Percentiles rank a stretch among this genome's conserved stretches.
phyloP scores from a whole-genome alignment of 1,140 invertebrate genomes.

The Eciton burchellii region DNA sequence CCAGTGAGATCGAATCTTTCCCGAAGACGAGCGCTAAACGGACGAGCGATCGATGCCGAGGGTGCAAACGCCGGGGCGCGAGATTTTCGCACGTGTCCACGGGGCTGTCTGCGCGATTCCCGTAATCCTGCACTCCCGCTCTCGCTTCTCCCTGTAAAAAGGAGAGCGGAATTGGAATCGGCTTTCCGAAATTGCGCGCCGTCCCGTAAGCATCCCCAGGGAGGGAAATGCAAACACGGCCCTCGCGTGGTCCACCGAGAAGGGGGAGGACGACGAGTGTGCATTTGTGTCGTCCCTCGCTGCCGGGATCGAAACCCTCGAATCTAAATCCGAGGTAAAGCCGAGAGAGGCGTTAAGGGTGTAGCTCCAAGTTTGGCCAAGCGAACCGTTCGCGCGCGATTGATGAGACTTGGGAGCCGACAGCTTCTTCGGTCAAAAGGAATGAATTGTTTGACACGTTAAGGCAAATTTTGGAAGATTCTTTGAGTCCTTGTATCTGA shows the following conservation, averaged over 20 bases:
- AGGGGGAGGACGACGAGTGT: slow-evolving; percentile 65
- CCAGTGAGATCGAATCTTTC: slow-evolving; percentile 41
- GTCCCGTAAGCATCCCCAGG: slow-evolving; percentile 64
- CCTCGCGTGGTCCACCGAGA: slow-evolving; percentile 61
- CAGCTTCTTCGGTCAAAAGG: background rate
- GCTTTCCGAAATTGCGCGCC: slow-evolving; percentile 84
- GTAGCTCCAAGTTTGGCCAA: slow-evolving; percentile 2
- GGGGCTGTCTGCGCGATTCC: slow-evolving; percentile 71
- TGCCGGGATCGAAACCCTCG: slow-evolving; percentile 78
- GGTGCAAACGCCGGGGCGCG: slow-evolving; percentile 66
- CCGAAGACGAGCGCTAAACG: slow-evolving; percentile 29
- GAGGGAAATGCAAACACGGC: slow-evolving; percentile 84
- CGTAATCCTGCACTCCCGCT: slow-evolving; percentile 79
- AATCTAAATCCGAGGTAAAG: slow-evolving; percentile 74
- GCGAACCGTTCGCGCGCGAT: background rate
- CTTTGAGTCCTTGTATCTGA: too few species aligned
- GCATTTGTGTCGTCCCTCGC: slow-evolving; percentile 68
- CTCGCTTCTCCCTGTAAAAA: slow-evolving; percentile 79
- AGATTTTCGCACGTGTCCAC: slow-evolving; percentile 77
- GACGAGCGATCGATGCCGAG: slow-evolving; percentile 66
- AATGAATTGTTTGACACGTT: background rate
- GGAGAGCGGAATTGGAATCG: slow-evolving; percentile 84
- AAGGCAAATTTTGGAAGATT: background rate
- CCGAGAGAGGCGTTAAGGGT: slow-evolving; percentile 24
- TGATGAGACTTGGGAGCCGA: background rate